Evolutionary conservation across 2,797 vertebrate species (phyloP).

Genomic region (Esox lucius): DNA sequence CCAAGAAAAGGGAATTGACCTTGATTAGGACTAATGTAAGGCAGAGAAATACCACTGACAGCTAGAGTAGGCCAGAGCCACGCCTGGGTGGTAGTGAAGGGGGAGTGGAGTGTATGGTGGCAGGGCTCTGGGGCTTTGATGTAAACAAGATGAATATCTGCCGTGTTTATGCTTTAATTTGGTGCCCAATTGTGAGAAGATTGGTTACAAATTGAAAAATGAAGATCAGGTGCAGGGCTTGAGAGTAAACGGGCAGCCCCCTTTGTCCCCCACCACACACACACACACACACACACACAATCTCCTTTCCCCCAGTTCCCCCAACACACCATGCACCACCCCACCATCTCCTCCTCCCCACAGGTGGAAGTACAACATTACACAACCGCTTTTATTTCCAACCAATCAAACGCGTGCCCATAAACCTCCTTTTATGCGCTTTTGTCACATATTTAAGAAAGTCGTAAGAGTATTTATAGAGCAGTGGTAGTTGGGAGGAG

Average conservation of each 20-base stretch:
- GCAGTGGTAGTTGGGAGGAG: constrained; percentile 36
- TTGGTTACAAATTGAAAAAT: constrained; percentile 83
- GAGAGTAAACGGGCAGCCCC: constrained; percentile 55
- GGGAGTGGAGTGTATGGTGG: constrained; percentile 29
- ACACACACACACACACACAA: constrained; percentile 21
- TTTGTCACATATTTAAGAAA: constrained; percentile 73
- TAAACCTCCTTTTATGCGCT: constrained; percentile 67
- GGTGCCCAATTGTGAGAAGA: constrained; percentile 72
- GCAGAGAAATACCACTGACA: constrained; percentile 48
- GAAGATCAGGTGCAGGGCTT: constrained; percentile 74
- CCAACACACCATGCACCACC: not conserved
- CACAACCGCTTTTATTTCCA: constrained; percentile 37
- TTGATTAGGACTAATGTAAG: constrained; percentile 73
- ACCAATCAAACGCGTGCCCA: constrained; percentile 45
- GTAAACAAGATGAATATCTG: constrained; percentile 80
- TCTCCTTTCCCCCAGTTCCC: not conserved
- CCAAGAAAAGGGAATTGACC: constrained; percentile 35
- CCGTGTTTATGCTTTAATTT: constrained; percentile 76
- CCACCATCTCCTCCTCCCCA: constrained; percentile 7
- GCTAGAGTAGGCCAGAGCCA: constrained; percentile 19
- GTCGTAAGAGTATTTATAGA: constrained; percentile 68
- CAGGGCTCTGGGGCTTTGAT: constrained; percentile 65
- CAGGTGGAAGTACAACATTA: constrained; percentile 35
- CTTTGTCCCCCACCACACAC: constrained; percentile 6
- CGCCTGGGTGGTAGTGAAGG: constrained; percentile 49